phyloP scores from a whole-genome alignment of 2,113 vertebrate species.

The Dromas ardeola region DNA sequence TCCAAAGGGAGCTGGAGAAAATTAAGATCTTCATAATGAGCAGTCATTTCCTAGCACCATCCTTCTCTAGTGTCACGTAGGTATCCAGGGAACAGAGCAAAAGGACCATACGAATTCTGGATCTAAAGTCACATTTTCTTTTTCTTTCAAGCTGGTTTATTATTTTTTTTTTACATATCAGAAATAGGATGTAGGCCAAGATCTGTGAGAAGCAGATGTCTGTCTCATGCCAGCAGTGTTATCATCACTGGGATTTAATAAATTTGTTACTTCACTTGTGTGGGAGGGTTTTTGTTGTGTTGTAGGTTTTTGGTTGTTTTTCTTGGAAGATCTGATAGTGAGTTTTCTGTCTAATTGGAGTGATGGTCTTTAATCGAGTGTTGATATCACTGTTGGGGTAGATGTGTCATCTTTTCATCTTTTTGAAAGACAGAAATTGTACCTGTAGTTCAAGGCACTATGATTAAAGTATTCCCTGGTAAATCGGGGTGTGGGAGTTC shows the following conservation, averaged over 20 bases:
- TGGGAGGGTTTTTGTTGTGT: background rate
- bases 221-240: background rate
- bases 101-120: background rate
- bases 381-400: background rate
- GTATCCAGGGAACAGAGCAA: background rate
- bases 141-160: background rate
- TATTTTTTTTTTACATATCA: background rate
- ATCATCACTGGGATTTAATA: background rate
- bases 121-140: background rate
- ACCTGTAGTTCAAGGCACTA: background rate
- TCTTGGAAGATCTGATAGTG: background rate
- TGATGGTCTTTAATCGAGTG: background rate
- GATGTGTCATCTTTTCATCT: background rate
- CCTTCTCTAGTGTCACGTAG: background rate
- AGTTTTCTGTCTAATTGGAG: background rate
- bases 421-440: background rate
- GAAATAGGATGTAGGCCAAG: conserved; percentile 21
- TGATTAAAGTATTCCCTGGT: background rate
- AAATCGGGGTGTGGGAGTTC: background rate
- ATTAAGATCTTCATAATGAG: background rate
- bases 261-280: background rate
- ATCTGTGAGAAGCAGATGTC: conserved; percentile 28
- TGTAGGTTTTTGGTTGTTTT: background rate
- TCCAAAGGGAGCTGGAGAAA: background rate
- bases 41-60: background rate